Base-by-base conservation (phyloP, 1,140 invertebrate genomes). In the Artemia franciscana region DNA sequence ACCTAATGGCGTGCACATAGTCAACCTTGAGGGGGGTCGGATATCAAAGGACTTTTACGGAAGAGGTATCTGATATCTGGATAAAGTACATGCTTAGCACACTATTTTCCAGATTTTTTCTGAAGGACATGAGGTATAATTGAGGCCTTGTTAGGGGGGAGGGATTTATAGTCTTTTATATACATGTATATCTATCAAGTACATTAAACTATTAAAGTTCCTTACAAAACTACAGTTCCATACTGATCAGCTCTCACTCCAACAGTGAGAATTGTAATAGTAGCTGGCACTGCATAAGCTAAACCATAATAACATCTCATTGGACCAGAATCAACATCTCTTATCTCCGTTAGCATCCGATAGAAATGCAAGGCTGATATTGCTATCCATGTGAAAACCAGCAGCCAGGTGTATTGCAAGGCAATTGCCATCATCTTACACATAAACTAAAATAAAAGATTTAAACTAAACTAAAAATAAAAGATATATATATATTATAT, bases 271-370 rank as follows among this genome's bases (percentile, higher is more conserved):
- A 87, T 88, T 4, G 95, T 87, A 58, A 93, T 82, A 27, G 96
- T 82, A 3, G 91, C 91, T 3, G 92, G 92, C 57, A 90, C 78
- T n/a, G 87, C 91, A 70, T 95, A 97, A 5, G 90, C 92, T 68
- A 91, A 79, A n/a, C 89, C 84, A 69, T 92, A 90, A 71, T 95
- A 96, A 71, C 93, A 91, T 62, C 87, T 79, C 82, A 95, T 91
- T 28, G 84, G 84, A 0, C 91, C 92, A 70, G 93, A 88, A 76
- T 98, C 96, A 15, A 97, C 90, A 71, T 95, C 91, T 7, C 91
- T 78, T 77, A 97, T 85, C 75, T 96, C 92, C 1, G 90, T 92
- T 51, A 97, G 75, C 84, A 95, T 92, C 57, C 92, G 78, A 70
- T 95, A 90, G 12, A 96, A 75, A 75, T 97, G 93, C 63, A 94